A percentile compares a stretch with the other conserved stretches of the same genome.
phyloP scores from a whole-genome alignment of 35 echinoderm and acorn worm species.

The Diadema setosum region DNA sequence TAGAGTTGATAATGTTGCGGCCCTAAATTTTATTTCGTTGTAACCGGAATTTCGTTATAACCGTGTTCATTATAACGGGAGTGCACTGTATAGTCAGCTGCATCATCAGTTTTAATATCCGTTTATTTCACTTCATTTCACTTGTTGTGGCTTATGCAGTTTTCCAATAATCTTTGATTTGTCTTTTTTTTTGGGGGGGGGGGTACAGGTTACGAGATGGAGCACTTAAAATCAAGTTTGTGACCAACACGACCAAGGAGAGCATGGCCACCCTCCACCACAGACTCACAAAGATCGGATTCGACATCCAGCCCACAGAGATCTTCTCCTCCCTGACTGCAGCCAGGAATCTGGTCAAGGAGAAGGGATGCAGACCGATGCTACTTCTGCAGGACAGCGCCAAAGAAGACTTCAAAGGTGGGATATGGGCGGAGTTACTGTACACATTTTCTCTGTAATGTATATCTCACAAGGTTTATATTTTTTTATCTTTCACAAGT shows the following conservation, averaged over 20 bases:
- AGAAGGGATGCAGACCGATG: conserved; percentile 55
- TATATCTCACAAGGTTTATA: not conserved
- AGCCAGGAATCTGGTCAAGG: conserved; percentile 60
- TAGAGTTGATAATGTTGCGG: too few species aligned
- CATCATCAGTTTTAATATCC: not conserved
- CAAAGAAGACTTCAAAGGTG: conserved; percentile 83
- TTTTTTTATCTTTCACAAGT: not conserved
- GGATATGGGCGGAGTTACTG: too few species aligned
- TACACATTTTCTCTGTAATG: not conserved
- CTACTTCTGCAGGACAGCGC: conserved; percentile 78
- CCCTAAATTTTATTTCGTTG: too few species aligned
- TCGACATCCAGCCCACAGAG: conserved; percentile 65
- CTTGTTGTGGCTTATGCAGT: not conserved
- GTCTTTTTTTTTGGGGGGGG: not conserved
- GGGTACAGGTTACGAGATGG: conserved; percentile 52
- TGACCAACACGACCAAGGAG: conserved; percentile 98
- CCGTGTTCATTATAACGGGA: too few species aligned
- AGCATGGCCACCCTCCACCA: conserved; percentile 63
- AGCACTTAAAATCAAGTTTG: conserved; percentile 78
- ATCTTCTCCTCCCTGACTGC: conserved; percentile 97
- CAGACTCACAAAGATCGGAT: conserved; percentile 67
- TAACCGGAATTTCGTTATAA: too few species aligned
- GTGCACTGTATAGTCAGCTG: too few species aligned
- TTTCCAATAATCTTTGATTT: not conserved
- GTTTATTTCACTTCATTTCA: not conserved